Base-by-base conservation (phyloP, 2,797 vertebrate genomes). In the Tragelaphus oryx region DNA sequence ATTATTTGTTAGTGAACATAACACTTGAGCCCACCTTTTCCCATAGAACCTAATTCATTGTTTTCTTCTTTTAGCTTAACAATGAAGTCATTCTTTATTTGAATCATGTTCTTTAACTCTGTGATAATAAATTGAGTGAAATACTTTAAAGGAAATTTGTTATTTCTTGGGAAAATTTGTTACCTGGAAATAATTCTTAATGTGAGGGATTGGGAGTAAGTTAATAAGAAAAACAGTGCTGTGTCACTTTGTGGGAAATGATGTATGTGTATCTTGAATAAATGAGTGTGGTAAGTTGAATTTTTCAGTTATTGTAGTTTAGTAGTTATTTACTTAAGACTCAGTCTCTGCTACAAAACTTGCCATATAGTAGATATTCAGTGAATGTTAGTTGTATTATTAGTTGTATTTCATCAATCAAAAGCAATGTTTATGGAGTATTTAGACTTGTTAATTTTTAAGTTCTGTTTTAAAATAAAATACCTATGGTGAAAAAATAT, bases 81-180 rank as follows among this genome's bases (percentile, higher is more conserved):
- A 65, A 18, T 52, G 41, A 75, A 71, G 13, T 89, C 7, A 89
- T 59, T 91, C 48, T 78, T 75, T 60, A 65, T 83, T 95, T 78
- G 84, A 79, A 74, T 65, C 33, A 24, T 68, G 5, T 62, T 85
- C 6, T 89, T 82, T 93, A 87, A 30, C 7, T 62, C 10, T 92
- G 0, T 91, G 76, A 75, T 92, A 84, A 91, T 92, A 82, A 82
- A 62, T 30, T 86, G n/a, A 46, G n/a, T 91, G 28, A 95, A 96
- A 75, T 89, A 52, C 76, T 92, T 95, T 92, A 11, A 95, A 80
- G n/a, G 50, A 86, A 76, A 2, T 41, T 59, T 81, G 3, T 91
- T 91, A 30, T 93, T 71, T 95, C 26, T n/a, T 93, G 37, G 3
- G 30, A 87, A 46, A 83, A 89, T 93, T 84, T 75, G 37, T 68